Base-by-base conservation (phyloP, 1,140 invertebrate genomes). In the Drosophila neocordata region DNA sequence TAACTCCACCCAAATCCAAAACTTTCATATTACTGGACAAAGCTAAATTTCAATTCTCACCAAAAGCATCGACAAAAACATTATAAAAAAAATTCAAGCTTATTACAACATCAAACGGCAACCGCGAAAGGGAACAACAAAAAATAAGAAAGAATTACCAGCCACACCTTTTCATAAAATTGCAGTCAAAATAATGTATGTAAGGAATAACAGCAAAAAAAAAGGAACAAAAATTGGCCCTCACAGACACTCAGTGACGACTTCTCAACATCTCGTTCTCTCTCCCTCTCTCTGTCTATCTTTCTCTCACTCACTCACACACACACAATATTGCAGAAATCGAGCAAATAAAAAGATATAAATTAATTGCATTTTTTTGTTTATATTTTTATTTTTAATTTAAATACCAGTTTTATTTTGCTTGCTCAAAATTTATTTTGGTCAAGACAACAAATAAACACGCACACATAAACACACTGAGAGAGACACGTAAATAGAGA, bases 391-490 rank as follows among this genome's bases (percentile, higher is more conserved):
- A 38, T 48, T 48, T 48, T 48, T 48, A 11, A 48, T 57, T 79
- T 58, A 65, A 79, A 70, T 77, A 63, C 34, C 53, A 71, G 66
- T 75, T 84, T 78, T 69, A 65, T 72, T 79, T 73, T 66, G 57
- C 75, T 65, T 68, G 52, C 63, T 67, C 66, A 81, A 57, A 75
- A 67, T 69, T 34, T 66, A 85, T 85, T 85, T 87, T 78, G 82
- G 70, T 65, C 73, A 85, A 85, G 27, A 85, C 73, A 80, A 85
- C 69, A 84, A 79, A 79, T 70, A 73, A 79, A 64, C 62, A 57
- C 13, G 68, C 20, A 51, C 18, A 59, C 7, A n/a, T n/a, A 52
- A 9, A 12, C 18, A 59, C 22, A 58, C 18, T 13, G 38, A 55
- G 44, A 73, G 41, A 48, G 13, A 48, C 15, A 13, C n/a, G n/a